Evolutionary conservation across 2,797 vertebrate species (phyloP), one percentile per base, ranked within the genome.

Genomic region (Hozukius guyotensis): DNA sequence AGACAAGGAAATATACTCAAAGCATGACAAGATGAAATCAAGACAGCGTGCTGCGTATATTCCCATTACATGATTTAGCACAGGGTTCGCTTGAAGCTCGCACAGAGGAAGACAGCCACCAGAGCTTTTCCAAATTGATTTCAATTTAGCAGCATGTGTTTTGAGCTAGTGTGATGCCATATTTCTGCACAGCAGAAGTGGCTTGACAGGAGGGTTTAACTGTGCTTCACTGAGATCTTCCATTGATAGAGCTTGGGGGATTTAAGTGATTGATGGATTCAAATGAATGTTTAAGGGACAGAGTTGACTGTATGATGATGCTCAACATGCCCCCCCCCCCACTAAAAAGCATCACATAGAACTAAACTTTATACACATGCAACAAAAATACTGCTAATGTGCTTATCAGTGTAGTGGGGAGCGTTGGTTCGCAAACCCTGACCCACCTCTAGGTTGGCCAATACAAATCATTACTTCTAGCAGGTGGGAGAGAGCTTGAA

Each of bases 381-480:
- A 86, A 76, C 38, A 64, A 8, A 57, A 70, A 69, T 38, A 52
- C 34, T 10, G 46, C 56, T 61, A 65, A 52, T 67, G 59, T 53
- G 59, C 49, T 63, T 36, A 78, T 82, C 57, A 74, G 82, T 66
- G 65, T 36, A 59, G 55, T 18, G 59, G 25, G 34, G 56, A 80
- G 53, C 38, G 68, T 60, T 80, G 67, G 72, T 91, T 89, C 91
- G 11, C 88, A 92, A 89, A 89, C 89, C 67, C 89, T 67, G 46
- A 78, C 66, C 83, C 88, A 86, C 85, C 75, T 73, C 6, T 22
- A n/a, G 5, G 24, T 36, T 60, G 18, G 24, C 52, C 55, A 70
- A 53, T 63, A 10, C 1, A 64, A 75, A 62, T 79, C 1, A 3
- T 32, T 64, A 46, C 38, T 25, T 34, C 2, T 2, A 62, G 18